Percentiles rank a stretch among this genome's conserved stretches.
Evolutionary conservation across 2,888 invertebrate genomes (phyloP).

Genomic region (Lithophane semibrunnea): DNA sequence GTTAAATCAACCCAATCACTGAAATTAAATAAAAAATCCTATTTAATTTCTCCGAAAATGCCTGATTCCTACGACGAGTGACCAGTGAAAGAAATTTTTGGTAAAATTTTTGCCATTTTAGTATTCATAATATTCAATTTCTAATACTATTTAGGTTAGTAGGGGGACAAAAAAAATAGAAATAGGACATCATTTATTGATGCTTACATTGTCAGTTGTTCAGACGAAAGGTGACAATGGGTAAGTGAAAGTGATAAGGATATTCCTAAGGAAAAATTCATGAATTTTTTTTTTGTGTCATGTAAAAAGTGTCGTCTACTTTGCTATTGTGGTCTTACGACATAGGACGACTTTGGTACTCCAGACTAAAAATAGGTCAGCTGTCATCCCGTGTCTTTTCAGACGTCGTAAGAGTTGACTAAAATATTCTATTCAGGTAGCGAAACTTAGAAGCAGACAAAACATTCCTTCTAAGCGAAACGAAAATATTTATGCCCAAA

Average conservation of each 20-base stretch:
- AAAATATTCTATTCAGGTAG: conserved; percentile 24
- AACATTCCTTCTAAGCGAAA: neutral
- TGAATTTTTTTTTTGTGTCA: conserved; percentile 18
- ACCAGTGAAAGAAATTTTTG: neutral
- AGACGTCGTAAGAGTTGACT: neutral
- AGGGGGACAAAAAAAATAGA: conserved; percentile 15
- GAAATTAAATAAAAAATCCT: neutral
- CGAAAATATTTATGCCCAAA: too few species aligned
- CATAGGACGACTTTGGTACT: conserved; percentile 9
- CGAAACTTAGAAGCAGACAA: neutral
- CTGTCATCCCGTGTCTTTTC: conserved; percentile 34
- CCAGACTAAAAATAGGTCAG: conserved; percentile 28
- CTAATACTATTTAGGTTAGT: neutral
- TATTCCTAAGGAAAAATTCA: conserved; percentile 26
- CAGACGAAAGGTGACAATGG: conserved; percentile 46
- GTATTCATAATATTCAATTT: neutral
- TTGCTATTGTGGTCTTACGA: neutral
- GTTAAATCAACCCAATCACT: neutral
- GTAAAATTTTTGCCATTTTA: neutral
- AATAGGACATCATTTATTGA: conserved; percentile 61
- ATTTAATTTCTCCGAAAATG: neutral
- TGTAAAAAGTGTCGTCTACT: conserved; percentile 16
- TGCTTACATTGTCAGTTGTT: conserved; percentile 53
- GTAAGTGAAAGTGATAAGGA: conserved; percentile 60
- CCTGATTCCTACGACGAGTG: neutral